Conservation (phyloP, 2,113 vertebrate species). For the Amia ocellicauda region DNA sequence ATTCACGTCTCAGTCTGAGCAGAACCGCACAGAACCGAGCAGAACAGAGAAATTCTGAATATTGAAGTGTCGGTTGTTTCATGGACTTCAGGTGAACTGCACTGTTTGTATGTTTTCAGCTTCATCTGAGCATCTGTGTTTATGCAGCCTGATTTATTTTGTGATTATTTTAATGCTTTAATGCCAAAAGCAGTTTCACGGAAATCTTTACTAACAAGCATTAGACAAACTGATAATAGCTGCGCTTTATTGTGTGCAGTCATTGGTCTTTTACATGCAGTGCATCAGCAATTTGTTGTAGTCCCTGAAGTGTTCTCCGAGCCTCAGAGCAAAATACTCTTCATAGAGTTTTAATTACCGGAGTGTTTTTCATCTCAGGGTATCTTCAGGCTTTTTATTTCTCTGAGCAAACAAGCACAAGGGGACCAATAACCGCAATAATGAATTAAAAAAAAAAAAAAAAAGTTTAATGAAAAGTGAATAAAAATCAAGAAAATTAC, state of each 20-base stretch:
- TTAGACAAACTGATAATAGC: background rate
- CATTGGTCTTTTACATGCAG: background rate
- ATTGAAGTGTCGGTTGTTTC: too few species aligned
- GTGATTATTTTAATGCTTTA: background rate
- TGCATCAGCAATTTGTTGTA: background rate
- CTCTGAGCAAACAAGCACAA: too few species aligned
- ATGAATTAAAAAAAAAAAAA: too few species aligned
- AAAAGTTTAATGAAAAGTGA: too few species aligned
- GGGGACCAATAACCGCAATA: too few species aligned
- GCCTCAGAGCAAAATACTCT: background rate
- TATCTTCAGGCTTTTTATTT: constrained; percentile 5
- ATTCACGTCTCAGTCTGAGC: too few species aligned
- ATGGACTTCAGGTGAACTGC: too few species aligned
- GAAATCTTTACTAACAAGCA: background rate
- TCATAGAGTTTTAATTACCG: constrained; percentile 2
- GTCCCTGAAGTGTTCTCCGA: background rate
- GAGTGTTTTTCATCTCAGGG: background rate
- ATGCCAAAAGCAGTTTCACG: background rate
- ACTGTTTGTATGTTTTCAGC: too few species aligned
- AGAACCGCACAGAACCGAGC: too few species aligned
- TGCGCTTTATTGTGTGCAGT: background rate
- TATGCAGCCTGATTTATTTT: background rate
- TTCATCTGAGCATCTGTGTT: too few species aligned
- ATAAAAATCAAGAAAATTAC: too few species aligned
- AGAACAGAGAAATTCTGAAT: too few species aligned